Base-by-base conservation (phyloP, 2,888 invertebrate genomes). In the Chalcis sispes region DNA sequence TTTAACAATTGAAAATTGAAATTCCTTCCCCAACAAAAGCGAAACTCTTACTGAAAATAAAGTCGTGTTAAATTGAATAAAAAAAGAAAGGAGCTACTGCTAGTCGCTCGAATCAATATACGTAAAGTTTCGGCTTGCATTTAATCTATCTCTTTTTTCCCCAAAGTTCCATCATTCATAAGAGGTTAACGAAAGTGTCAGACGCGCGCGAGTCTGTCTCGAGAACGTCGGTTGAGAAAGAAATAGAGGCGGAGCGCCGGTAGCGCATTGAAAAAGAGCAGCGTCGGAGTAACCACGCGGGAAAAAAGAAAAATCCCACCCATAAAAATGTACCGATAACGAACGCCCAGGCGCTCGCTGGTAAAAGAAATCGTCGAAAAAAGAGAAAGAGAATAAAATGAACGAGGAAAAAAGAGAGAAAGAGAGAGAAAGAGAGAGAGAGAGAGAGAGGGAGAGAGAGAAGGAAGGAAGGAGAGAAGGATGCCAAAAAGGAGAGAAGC, bases 301-400 rank as follows among this genome's bases (percentile, higher is more conserved):
- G 50, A 32, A 27, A 20, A 36, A 29, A 48, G 15, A 48, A 13
- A 5, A 20, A 13, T 81, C 80, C 79, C 13, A 18, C 77, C 80
- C 83, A 80, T 84, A 84, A 84, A 84, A 84, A 84, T 83, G 83
- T 83, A 81, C 80, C 75, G 80, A 79, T 81, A 84, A 83, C 79
- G 42, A 7, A 42, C 79, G 77, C 78, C 72, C 42, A n/a, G n/a
- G 32, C 50, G 58, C 23, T 46, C 32, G 65, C 25, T 52, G 48
- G n/a, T 25, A 40, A 8, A 65, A 59, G 48, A 65, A 65, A 59
- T 48, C 42, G 54, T 50, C 71, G n/a, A 54, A 62, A 72, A 65
- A n/a, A n/a, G n/a, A n/a, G n/a, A n/a, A n/a, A n/a, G n/a, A n/a
- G n/a, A n/a, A 64, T 32, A 56, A 42, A 58, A 27, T 18, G 13